Evolutionary conservation across 2,888 invertebrate genomes (phyloP).

Genomic region (Strigamia transsilvanica): DNA sequence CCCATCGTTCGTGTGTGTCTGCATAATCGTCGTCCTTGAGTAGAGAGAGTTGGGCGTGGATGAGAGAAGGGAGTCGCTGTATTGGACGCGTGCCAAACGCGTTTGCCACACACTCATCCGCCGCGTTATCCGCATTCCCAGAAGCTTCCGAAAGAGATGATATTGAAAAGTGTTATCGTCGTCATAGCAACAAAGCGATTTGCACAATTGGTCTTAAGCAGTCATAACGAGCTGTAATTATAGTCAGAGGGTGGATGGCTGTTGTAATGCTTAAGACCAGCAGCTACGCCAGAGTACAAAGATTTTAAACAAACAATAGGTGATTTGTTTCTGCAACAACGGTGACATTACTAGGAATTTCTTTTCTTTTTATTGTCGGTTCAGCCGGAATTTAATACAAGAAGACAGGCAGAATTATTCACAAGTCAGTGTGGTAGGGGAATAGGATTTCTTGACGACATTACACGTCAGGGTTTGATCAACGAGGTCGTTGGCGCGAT

Average conservation of each 20-base stretch:
- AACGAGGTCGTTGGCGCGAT: not conserved
- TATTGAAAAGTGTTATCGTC: slow-evolving; percentile 16
- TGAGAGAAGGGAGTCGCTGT: slow-evolving; percentile 9
- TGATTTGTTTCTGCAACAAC: too few relatives aligned
- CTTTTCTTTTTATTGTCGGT: too few relatives aligned
- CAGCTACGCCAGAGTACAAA: too few relatives aligned
- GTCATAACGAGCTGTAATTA: slow-evolving; percentile 22
- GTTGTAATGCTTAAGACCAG: not conserved
- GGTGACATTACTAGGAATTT: too few relatives aligned
- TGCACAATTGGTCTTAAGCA: slow-evolving; percentile 10
- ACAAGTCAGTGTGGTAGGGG: too few relatives aligned
- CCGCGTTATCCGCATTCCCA: slow-evolving; percentile 34
- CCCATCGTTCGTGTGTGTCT: slow-evolving; percentile 27
- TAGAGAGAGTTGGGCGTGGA: slow-evolving; percentile 5
- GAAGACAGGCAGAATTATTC: too few relatives aligned
- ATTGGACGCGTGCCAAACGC: slow-evolving; percentile 18
- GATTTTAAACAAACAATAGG: too few relatives aligned
- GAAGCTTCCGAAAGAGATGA: slow-evolving; percentile 27
- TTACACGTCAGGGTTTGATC: not conserved
- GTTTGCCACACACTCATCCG: slow-evolving; percentile 35
- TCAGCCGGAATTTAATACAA: too few relatives aligned
- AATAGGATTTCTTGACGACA: too few relatives aligned
- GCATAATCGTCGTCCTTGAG: slow-evolving; percentile 35
- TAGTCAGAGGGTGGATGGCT: not conserved
- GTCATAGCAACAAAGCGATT: slow-evolving; percentile 18